Conservation (phyloP, 2,888 invertebrate genomes). For the Hyppa rectilinea region DNA sequence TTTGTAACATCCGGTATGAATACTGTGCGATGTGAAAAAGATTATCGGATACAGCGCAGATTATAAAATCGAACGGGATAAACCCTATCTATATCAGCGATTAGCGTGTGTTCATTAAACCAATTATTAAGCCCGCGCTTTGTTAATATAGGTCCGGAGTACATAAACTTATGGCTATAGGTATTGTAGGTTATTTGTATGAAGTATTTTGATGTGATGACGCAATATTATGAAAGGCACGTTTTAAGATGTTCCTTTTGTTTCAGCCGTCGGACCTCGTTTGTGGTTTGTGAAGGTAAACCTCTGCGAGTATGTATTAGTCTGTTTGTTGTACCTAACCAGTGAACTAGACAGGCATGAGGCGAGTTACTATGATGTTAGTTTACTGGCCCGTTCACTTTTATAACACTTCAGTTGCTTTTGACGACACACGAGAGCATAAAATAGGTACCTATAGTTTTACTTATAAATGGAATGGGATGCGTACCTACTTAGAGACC, state of each 20-base stretch:
- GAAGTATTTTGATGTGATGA: constrained; percentile 33
- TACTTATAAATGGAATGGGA: constrained; percentile 1
- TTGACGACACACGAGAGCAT: constrained; percentile 13
- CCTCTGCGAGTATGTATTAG: constrained; percentile 14
- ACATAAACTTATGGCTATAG: constrained; percentile 3
- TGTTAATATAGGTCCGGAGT: constrained; percentile 22
- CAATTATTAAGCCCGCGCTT: constrained; percentile 35
- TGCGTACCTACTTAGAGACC: too few relatives aligned
- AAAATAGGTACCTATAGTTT: not conserved
- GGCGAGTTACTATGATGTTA: constrained; percentile 28
- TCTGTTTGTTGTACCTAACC: constrained; percentile 41
- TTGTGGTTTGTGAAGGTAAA: constrained; percentile 25
- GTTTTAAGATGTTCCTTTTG: constrained; percentile 34
- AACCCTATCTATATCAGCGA: constrained; percentile 38
- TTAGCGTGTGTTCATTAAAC: constrained; percentile 42
- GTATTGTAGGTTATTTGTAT: constrained; percentile 1
- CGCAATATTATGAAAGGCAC: constrained; percentile 22
- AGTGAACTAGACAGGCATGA: constrained; percentile 13
- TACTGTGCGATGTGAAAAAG: constrained; percentile 65
- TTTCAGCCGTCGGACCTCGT: constrained; percentile 13
- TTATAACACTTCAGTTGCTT: constrained; percentile 41
- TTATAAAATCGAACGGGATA: constrained; percentile 63
- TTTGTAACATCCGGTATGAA: constrained; percentile 18
- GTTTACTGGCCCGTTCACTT: constrained; percentile 17
- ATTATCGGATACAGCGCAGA: constrained; percentile 70